These are phyloP conservation scores for Psilopsiagon aurifrons DNA, from an alignment of 2,113 vertebrate species.

Conservation along the genomic window DNA sequence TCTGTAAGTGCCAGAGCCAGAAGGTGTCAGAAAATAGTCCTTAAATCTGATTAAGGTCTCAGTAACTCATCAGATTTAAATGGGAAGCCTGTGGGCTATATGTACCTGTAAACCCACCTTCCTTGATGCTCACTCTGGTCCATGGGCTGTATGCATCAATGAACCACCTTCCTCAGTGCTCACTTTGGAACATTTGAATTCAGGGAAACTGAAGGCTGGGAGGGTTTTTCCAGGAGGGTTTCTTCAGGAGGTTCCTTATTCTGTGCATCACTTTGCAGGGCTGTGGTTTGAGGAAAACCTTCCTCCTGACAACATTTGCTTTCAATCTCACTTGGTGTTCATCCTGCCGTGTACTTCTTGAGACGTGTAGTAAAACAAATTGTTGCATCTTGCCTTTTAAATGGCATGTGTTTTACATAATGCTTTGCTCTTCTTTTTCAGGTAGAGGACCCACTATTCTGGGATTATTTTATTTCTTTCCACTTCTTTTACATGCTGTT, in stretches of 20 bases:
- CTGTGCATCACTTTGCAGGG: background rate
- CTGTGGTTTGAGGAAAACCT: background rate
- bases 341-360: no score
- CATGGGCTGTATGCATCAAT: background rate
- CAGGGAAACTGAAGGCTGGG: background rate
- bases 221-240: background rate
- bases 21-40: background rate
- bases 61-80: background rate
- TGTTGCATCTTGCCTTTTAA: no score
- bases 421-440: background rate
- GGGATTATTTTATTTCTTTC: background rate
- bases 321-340: background rate
- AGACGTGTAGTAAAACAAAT: background rate
- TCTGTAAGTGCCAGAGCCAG: constrained; percentile 14
- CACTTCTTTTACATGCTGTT: background rate
- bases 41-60: background rate
- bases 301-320: background rate
- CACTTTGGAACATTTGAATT: background rate
- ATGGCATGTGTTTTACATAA: background rate
- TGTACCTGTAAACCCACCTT: background rate
- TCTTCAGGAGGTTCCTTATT: background rate
- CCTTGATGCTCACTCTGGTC: background rate
- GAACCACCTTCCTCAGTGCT: background rate
- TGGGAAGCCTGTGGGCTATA: background rate
- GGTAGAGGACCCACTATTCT: accelerated